Base-by-base conservation (phyloP, 2,888 invertebrate genomes). In the Cinara cedri region DNA sequence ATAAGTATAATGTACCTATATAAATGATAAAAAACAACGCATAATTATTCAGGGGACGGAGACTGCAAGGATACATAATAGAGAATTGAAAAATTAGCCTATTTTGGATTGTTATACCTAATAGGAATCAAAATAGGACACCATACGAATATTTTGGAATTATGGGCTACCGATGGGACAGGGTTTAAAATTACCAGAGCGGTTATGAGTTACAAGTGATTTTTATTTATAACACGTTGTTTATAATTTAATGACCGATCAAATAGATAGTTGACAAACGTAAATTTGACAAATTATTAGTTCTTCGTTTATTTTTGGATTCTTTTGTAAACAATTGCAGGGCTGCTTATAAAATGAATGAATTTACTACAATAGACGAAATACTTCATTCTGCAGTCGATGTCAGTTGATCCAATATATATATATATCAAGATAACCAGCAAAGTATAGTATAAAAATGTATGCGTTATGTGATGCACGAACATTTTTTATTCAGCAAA, bases 361-460 rank as follows among this genome's bases (percentile, higher is more conserved):
- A 51, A 24, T 51, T 46, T 70, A 34, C 34, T 13, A 70, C 51
- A 19, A 51, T 68, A 46, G 49, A 68, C 51, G 49, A 68, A 49
- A 68, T 49, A 21, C 21, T 46, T 46, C 68, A 70, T 70, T 51
- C 54, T n/a, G 78, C 13, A 70, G 78, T 24, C 66, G 55, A 16
- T 78, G 70, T 68, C 19, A 24, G 14, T 78, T 46, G 11, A 19
- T 24, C 24, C 44, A 65, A 55, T 78, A 55, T 49, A 78, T 71
- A 19, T n/a, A n/a, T n/a, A n/a, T n/a, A n/a, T n/a, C 66, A 34
- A 19, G 16, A 4, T 34, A 78, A 78, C 78, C 78, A 16, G 68
- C 34, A 13, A 78, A 78, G 71, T 78, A 78, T 57, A 70, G 78
- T 26, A 24, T 78, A 14, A 70, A 70, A 70, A 78, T 78, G n/a